Percentiles rank a stretch among this genome's conserved stretches.
Conservation (phyloP, 2,797 vertebrate genomes). For the Perodicticus potto region DNA sequence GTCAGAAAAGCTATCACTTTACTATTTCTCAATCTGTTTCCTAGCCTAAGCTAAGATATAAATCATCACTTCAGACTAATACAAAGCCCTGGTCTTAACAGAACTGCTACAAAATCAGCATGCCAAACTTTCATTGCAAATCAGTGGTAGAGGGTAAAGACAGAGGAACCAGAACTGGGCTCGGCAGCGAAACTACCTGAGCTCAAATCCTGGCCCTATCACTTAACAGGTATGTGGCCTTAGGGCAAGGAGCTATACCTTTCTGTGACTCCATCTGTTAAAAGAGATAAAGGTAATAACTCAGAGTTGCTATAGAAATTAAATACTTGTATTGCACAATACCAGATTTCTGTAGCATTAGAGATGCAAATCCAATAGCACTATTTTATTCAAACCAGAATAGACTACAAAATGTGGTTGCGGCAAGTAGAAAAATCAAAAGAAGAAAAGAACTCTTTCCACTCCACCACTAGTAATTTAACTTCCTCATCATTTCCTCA, state of each 20-base stretch:
- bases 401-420: background rate
- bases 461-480: background rate
- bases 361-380: background rate
- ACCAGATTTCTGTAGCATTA: background rate
- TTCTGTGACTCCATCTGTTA: background rate
- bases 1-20: background rate
- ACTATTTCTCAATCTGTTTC: constrained; percentile 20
- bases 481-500: background rate
- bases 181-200: background rate
- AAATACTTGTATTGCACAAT: background rate
- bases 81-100: background rate
- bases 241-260: background rate
- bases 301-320: background rate
- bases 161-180: background rate
- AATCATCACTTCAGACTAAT: background rate
- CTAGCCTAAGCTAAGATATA: background rate
- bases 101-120: background rate
- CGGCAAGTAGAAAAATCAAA: background rate
- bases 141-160: background rate
- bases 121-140: background rate
- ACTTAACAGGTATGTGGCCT: background rate
- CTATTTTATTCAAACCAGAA: background rate
- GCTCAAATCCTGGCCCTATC: background rate
- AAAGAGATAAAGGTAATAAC: background rate
- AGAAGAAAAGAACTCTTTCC: background rate